These are phyloP conservation scores for Poecilus cupreus DNA, from an alignment of 2,888 invertebrate species.

Conservation along the genomic window DNA sequence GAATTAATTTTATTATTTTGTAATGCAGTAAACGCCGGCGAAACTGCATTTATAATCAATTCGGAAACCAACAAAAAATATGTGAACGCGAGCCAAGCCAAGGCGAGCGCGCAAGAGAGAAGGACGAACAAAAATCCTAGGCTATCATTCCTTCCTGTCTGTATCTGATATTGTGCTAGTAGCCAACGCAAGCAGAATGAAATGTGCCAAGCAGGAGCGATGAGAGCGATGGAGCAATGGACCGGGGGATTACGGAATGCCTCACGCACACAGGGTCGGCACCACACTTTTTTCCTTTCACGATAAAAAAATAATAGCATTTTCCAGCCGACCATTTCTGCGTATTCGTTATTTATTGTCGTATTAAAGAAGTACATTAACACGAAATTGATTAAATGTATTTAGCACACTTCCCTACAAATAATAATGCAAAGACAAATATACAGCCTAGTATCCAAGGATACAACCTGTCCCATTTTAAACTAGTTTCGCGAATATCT, in stretches of 20 bases:
- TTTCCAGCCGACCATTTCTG: too few relatives aligned
- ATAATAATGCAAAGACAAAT: too few relatives aligned
- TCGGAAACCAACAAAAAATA: neutral
- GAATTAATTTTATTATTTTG: constrained; percentile 19
- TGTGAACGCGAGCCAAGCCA: neutral
- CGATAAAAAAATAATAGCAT: too few relatives aligned
- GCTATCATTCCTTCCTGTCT: constrained; percentile 31
- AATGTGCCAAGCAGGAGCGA: neutral
- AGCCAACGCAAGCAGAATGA: constrained; percentile 34
- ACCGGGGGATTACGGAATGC: neutral
- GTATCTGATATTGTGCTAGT: constrained; percentile 20
- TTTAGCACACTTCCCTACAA: too few relatives aligned
- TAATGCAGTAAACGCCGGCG: neutral
- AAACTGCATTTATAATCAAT: constrained; percentile 26
- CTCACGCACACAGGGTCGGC: neutral
- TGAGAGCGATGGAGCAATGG: neutral
- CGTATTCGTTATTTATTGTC: too few relatives aligned
- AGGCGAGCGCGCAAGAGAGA: neutral
- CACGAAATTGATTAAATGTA: too few relatives aligned
- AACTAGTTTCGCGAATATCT: too few relatives aligned
- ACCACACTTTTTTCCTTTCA: too few relatives aligned
- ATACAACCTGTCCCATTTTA: too few relatives aligned
- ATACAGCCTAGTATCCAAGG: too few relatives aligned
- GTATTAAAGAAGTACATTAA: too few relatives aligned
- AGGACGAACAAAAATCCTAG: neutral